Evolutionary conservation across 2,888 invertebrate genomes (phyloP).

Genomic region (Athripsodes cinereus): DNA sequence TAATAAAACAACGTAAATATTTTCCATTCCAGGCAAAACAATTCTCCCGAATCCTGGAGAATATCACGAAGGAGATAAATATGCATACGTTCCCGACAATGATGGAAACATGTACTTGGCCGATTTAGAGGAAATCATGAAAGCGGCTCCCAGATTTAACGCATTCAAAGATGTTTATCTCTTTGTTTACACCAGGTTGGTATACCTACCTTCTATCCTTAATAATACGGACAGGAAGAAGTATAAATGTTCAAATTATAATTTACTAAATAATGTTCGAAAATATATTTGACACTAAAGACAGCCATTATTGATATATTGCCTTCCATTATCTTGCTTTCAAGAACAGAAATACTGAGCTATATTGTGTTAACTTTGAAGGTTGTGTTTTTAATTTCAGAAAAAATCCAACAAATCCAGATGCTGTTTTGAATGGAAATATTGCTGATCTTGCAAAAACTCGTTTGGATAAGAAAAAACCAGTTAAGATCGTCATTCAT

Average conservation of each 20-base stretch:
- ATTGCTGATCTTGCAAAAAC: constrained; percentile 7
- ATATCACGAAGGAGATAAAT: constrained; percentile 13
- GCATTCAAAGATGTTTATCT: constrained; percentile 5
- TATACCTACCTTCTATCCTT: neutral
- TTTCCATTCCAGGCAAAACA: neutral
- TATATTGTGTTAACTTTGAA: neutral
- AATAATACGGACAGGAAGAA: too few relatives aligned
- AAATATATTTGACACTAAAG: too few relatives aligned
- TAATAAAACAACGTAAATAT: neutral
- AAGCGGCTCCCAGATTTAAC: neutral
- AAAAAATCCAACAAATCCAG: constrained; percentile 11
- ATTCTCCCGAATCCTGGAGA: neutral
- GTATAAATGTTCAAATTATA: too few relatives aligned
- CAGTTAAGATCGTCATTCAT: constrained; percentile 18
- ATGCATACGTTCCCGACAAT: constrained; percentile 10
- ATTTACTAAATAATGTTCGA: too few relatives aligned
- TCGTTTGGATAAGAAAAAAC: constrained; percentile 12
- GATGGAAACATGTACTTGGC: constrained; percentile 12
- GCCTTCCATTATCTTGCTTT: too few relatives aligned
- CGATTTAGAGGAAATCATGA: neutral
- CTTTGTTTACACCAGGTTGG: constrained; percentile 15
- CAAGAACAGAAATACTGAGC: too few relatives aligned
- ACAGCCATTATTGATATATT: too few relatives aligned
- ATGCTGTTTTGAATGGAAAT: constrained; percentile 13
- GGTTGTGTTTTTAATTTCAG: neutral